A percentile compares a stretch with the other conserved stretches of the same genome.
phyloP scores from a whole-genome alignment of 1,140 invertebrate species.

The Drosophila mauritiana region DNA sequence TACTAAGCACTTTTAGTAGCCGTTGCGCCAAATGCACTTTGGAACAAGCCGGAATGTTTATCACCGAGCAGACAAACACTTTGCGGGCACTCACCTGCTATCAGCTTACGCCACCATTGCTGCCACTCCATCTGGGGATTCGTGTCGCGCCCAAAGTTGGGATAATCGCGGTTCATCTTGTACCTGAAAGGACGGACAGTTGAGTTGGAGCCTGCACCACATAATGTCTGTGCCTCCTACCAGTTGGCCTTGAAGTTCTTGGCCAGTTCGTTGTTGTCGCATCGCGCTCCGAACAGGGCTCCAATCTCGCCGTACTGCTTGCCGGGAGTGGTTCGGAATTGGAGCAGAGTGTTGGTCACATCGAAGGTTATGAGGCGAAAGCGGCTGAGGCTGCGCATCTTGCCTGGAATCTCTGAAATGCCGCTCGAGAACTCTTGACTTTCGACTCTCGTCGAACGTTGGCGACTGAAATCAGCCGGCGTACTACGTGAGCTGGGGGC shows the following conservation, averaged over 20 bases:
- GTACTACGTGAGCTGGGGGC: constrained; percentile 45
- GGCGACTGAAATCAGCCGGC: constrained; percentile 42
- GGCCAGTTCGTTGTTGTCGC: constrained; percentile 87
- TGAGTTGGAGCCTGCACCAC: accelerated
- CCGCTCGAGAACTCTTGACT: constrained; percentile 1
- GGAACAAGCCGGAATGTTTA: constrained; percentile 33
- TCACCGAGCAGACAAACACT: constrained; percentile 37
- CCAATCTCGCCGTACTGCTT: constrained; percentile 90
- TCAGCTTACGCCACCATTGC: constrained; percentile 91
- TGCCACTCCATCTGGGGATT: constrained; percentile 88
- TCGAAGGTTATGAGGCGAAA: constrained; percentile 93
- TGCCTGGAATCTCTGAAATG: constrained; percentile 2
- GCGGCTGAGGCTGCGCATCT: constrained; percentile 84
- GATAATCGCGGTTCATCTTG: constrained; percentile 88
- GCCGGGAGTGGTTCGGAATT: constrained; percentile 89
- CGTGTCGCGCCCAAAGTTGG: constrained; percentile 90
- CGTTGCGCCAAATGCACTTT: constrained; percentile 31
- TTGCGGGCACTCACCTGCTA: constrained; percentile 56
- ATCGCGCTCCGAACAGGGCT: constrained; percentile 88
- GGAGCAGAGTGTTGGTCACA: constrained; percentile 93
- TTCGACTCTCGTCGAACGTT: constrained; percentile 19
- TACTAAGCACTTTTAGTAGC: not conserved
- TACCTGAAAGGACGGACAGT: constrained; percentile 48
- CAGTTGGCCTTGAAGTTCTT: constrained; percentile 88
- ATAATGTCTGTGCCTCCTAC: constrained; percentile 53